Conservation (phyloP, 2,797 vertebrate species). For the Premnoplex brunnescens region DNA sequence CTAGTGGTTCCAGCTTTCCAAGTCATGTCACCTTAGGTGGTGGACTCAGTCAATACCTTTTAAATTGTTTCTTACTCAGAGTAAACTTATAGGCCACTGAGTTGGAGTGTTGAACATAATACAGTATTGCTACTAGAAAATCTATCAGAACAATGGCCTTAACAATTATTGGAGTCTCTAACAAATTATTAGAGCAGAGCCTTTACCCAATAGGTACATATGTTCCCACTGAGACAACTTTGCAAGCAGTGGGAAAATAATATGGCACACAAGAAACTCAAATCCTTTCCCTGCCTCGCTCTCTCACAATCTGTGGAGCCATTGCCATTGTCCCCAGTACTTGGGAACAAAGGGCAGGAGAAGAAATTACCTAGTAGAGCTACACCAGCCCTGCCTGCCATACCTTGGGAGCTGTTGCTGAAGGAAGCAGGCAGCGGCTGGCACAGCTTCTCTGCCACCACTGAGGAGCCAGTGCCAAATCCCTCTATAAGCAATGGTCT, state of each 20-base stretch:
- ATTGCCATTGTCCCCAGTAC: not conserved
- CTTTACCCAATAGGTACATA: not conserved
- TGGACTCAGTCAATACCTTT: not conserved
- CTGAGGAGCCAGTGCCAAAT: not conserved
- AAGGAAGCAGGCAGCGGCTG: not conserved
- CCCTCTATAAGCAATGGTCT: rapidly evolving
- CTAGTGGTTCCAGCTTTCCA: not conserved
- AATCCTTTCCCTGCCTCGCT: not conserved
- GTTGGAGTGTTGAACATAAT: not conserved
- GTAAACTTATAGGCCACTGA: not conserved
- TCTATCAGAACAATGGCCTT: not conserved
- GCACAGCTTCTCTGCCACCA: not conserved
- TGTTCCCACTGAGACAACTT: not conserved
- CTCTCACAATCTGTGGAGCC: not conserved
- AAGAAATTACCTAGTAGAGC: not conserved
- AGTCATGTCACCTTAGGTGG: constrained; percentile 12
- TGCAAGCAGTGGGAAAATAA: not conserved
- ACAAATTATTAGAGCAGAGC: not conserved
- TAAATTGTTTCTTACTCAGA: constrained; percentile 9
- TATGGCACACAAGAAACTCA: not conserved
- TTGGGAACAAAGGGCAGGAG: not conserved
- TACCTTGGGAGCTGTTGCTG: not conserved
- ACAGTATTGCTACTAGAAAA: not conserved
- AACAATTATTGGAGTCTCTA: not conserved
- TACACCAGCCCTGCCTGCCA: not conserved